A percentile compares a stretch with the other conserved stretches of the same genome.
Evolutionary conservation across 1,140 invertebrate genomes (phyloP).

Genomic region (Halesus radiatus): DNA sequence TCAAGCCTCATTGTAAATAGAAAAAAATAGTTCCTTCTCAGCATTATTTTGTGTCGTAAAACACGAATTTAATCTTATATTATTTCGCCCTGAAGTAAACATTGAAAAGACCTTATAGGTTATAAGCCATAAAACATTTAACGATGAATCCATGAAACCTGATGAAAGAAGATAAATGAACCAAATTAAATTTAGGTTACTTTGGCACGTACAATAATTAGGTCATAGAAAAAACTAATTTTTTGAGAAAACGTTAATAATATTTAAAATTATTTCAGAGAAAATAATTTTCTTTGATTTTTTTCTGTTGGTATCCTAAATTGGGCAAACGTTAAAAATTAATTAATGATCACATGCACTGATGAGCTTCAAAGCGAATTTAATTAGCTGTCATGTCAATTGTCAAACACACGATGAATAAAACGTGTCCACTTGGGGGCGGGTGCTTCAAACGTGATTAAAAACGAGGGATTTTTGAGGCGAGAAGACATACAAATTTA

Average conservation of each 20-base stretch:
- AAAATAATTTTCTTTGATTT: not conserved
- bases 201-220: too few relatives aligned
- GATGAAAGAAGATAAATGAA: too few relatives aligned
- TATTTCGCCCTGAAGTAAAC: too few relatives aligned
- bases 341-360: constrained; percentile 24
- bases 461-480: not conserved
- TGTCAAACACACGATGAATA: constrained; percentile 26
- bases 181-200: too few relatives aligned
- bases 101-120: too few relatives aligned
- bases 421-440: not conserved
- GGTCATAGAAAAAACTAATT: too few relatives aligned
- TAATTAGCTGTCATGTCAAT: constrained; percentile 21
- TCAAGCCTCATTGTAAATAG: too few relatives aligned
- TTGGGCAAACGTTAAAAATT: constrained; percentile 16
- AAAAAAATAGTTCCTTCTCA: too few relatives aligned
- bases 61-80: too few relatives aligned
- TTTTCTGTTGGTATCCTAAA: constrained; percentile 3
- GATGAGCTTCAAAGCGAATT: not conserved
- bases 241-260: not conserved
- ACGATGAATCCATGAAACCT: too few relatives aligned
- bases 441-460: not conserved
- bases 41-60: too few relatives aligned
- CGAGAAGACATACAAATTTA: not conserved
- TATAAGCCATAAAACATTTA: too few relatives aligned
- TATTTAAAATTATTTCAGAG: not conserved